These are phyloP conservation scores for Neosilurus hyrtlii DNA, from an alignment of 2,797 vertebrate species.

Conservation along the genomic window DNA sequence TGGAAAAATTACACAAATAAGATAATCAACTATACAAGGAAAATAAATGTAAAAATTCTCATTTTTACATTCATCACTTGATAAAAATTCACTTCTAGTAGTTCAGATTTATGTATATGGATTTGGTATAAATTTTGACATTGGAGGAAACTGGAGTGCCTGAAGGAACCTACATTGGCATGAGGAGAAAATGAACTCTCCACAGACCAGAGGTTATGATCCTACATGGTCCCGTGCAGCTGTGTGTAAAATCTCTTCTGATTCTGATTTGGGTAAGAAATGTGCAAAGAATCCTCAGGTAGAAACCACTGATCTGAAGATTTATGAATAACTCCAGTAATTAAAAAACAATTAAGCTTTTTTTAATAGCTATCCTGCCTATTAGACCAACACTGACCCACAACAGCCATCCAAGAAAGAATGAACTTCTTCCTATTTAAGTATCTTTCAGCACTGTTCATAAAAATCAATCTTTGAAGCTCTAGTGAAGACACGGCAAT, in stretches of 20 bases:
- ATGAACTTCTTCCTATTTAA: neutral
- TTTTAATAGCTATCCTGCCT: neutral
- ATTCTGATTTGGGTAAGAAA: slow-evolving; percentile 3
- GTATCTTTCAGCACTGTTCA: slow-evolving; percentile 9
- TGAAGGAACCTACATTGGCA: neutral
- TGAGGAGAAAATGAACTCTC: neutral
- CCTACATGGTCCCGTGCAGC: neutral
- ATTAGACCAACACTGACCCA: neutral
- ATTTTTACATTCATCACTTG: too few relatives aligned
- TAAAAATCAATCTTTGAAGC: neutral
- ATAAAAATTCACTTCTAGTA: too few relatives aligned
- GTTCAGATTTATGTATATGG: neutral
- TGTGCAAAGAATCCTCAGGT: neutral
- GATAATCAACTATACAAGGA: neutral
- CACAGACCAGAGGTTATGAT: neutral
- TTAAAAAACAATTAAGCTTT: neutral
- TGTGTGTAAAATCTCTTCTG: neutral
- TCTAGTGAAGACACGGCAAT: slow-evolving; percentile 20
- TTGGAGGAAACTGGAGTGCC: neutral
- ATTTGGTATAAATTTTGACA: neutral
- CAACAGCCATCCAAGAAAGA: neutral
- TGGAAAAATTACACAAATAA: neutral
- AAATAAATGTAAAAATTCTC: neutral
- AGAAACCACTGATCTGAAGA: neutral
- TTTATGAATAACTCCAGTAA: neutral